These are phyloP conservation scores for Lasius platythorax DNA, from an alignment of 2,888 invertebrate genomes.

Conservation along the genomic window DNA sequence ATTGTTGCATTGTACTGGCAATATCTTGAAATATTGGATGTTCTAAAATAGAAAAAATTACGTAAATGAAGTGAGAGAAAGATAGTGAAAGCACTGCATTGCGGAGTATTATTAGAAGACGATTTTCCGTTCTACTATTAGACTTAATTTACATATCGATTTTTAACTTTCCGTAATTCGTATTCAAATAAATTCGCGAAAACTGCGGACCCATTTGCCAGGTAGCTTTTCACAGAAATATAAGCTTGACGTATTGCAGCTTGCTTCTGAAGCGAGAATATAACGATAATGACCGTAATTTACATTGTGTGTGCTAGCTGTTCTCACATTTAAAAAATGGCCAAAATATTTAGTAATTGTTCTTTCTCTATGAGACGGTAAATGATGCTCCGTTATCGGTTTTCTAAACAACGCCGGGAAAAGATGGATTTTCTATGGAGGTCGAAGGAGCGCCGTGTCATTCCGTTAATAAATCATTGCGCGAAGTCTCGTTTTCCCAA, in stretches of 20 bases:
- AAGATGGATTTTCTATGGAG: constrained; percentile 55
- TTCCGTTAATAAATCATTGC: constrained; percentile 58
- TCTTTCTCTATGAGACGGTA: constrained; percentile 38
- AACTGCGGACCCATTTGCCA: background rate
- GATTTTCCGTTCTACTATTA: background rate
- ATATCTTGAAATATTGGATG: background rate
- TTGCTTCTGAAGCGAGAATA: background rate
- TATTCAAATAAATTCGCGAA: constrained; percentile 6
- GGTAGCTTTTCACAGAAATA: background rate
- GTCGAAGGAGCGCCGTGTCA: constrained; percentile 43
- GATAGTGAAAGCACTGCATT: constrained; percentile 1
- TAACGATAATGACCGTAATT: constrained; percentile 29
- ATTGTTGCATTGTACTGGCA: background rate
- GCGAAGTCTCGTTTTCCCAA: constrained; percentile 54
- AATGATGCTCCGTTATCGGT: constrained; percentile 52
- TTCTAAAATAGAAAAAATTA: background rate
- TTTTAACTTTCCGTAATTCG: background rate
- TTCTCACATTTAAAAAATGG: constrained; percentile 23
- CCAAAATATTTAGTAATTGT: constrained; percentile 38
- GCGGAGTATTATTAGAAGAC: background rate
- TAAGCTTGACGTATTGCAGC: background rate
- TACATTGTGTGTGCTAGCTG: background rate
- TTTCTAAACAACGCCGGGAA: constrained; percentile 37
- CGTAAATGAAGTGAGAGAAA: background rate
- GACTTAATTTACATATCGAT: background rate